phyloP scores from a whole-genome alignment of 2,888 invertebrate genomes.

The Torymus tubicola region DNA sequence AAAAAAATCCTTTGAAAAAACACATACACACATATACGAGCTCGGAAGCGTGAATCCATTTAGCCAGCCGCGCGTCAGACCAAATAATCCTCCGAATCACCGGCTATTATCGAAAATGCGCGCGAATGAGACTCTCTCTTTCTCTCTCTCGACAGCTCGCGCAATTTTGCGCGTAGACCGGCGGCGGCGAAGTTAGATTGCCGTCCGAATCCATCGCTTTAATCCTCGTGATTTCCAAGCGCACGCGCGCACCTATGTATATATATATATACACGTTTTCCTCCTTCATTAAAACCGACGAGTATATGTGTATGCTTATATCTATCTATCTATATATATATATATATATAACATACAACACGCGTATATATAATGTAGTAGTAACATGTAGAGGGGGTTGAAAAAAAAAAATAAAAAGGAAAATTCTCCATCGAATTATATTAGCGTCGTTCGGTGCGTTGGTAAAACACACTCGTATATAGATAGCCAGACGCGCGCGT shows the following conservation, averaged over 20 bases:
- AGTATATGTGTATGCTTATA: not conserved
- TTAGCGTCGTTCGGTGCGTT: not conserved
- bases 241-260: not conserved
- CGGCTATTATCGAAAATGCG: constrained; percentile 49
- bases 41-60: constrained; percentile 21
- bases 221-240: constrained; percentile 13
- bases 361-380: too few relatives aligned
- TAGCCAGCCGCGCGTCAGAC: constrained; percentile 28
- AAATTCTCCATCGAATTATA: constrained; percentile 17
- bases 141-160: constrained; percentile 18
- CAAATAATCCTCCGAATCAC: constrained; percentile 52
- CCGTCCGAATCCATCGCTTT: constrained; percentile 51
- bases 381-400: not conserved
- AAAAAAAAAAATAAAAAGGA: constrained; percentile 6
- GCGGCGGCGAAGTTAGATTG: constrained; percentile 47
- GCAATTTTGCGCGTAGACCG: constrained; percentile 39
- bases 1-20: too few relatives aligned
- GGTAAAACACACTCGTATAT: not conserved
- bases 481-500: not conserved
- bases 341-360: too few relatives aligned
- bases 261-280: constrained; percentile 23
- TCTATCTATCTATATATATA: too few relatives aligned
- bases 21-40: too few relatives aligned
- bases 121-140: constrained; percentile 19
- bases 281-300: constrained; percentile 25